phyloP scores from a whole-genome alignment of 53 echinoderm and acorn worm species.

The Echinometra lucunter region DNA sequence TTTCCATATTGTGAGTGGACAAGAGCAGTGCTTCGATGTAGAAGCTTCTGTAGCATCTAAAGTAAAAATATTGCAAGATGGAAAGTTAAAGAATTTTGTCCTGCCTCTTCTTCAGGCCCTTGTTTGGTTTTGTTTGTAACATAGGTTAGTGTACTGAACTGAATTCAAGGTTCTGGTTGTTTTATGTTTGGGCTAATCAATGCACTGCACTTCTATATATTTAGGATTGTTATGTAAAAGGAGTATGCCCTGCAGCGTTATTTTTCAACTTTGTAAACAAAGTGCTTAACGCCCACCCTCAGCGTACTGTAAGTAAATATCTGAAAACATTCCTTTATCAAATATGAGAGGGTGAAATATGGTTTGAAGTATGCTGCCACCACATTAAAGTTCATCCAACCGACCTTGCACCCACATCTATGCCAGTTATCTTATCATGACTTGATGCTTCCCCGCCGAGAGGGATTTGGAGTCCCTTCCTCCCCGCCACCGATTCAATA shows the following conservation, averaged over 20 bases:
- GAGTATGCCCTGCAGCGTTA: too few species aligned
- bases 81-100: too few species aligned
- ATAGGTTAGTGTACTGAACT: too few species aligned
- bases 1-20: too few species aligned
- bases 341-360: background rate
- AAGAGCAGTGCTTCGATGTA: background rate
- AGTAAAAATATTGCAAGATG: background rate
- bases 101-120: too few species aligned
- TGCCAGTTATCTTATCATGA: conserved; percentile 40
- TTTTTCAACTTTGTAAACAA: background rate
- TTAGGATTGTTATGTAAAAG: too few species aligned
- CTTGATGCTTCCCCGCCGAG: conserved; percentile 17
- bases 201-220: too few species aligned
- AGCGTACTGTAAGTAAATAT: background rate
- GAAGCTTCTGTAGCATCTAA: background rate
- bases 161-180: too few species aligned
- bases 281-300: background rate
- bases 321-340: conserved; percentile 21
- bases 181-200: too few species aligned
- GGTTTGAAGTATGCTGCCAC: conserved; percentile 10
- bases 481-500: conserved; percentile 25
- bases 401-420: conserved; percentile 31
- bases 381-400: background rate
- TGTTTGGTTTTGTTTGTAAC: too few species aligned
- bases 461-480: background rate